Evolutionary conservation across 2,888 invertebrate genomes (phyloP).

Genomic region (Lasiommata megera): DNA sequence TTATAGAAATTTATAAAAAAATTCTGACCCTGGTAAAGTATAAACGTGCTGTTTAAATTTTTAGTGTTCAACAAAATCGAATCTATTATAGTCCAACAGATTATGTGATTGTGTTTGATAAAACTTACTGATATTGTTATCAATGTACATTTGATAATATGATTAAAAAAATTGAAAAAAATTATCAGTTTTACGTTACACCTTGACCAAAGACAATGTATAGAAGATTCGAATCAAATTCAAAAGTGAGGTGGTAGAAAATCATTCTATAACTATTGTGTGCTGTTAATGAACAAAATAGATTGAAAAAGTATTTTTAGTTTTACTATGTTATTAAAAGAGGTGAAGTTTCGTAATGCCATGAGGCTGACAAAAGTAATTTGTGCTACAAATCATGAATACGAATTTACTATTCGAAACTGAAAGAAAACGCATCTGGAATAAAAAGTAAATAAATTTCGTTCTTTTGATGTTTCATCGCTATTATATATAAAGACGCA

Average conservation of each 20-base stretch:
- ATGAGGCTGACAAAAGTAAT: constrained; percentile 44
- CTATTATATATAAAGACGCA: constrained; percentile 29
- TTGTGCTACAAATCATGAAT: constrained; percentile 58
- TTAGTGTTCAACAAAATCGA: not conserved
- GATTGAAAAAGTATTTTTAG: not conserved
- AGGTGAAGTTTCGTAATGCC: constrained; percentile 53
- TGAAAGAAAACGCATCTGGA: constrained; percentile 56
- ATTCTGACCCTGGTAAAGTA: too few relatives aligned
- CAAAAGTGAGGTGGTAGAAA: not conserved
- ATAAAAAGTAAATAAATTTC: constrained; percentile 55
- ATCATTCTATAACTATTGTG: not conserved
- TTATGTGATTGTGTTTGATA: constrained; percentile 11
- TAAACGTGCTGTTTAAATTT: not conserved
- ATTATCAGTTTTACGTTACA: not conserved
- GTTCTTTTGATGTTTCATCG: constrained; percentile 22
- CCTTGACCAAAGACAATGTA: not conserved
- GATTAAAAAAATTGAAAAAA: constrained; percentile 3
- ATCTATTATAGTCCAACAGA: constrained; percentile 5
- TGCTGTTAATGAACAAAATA: not conserved
- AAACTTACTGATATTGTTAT: constrained; percentile 5
- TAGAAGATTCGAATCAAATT: not conserved
- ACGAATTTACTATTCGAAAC: constrained; percentile 55
- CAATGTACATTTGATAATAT: constrained; percentile 11
- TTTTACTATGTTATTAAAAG: constrained; percentile 37
- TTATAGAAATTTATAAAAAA: too few relatives aligned